Evolutionary conservation across 2,113 vertebrate species (phyloP), one percentile per base, ranked within the genome.

Genomic region (Hippolais icterina): DNA sequence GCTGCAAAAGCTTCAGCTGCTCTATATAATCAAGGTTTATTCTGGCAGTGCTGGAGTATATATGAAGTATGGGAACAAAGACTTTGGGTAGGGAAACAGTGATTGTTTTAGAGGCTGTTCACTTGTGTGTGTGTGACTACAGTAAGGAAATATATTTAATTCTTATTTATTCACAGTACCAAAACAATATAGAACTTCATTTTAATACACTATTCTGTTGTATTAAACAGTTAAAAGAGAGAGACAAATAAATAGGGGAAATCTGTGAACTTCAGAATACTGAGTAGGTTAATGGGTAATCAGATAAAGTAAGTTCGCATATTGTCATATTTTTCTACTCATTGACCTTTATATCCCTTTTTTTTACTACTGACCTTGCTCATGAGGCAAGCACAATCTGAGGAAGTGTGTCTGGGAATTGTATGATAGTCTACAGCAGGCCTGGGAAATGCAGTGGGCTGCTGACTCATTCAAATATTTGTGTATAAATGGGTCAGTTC

Each of bases 381-480:
- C 44, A 44, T 83, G 89, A 92, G 84, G 54, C 72, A 93, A 89
- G 79, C 64, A 89, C 86, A 95, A 92, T 94, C 54, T 83, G 89
- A 96, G 96, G 92, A 96, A 95, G 74, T 87, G 13, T 5, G 69
- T 97, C 79, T 93, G 90, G 80, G 77, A 60, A 77, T 87, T 61
- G 75, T 69, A 7, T 25, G 80, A 56, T 53, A 64, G 91, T 95
- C 71, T 92, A 1, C 59, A 86, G 44, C 66, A 65, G 60, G 81
- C 88, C 89, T 97, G 93, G 92, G 95, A 97, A 96, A 94, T 50
- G 56, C 79, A 87, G 54, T 19, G 69, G 29, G 33, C 69, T 95
- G 80, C 90, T 96, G 95, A 95, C 70, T 96, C 91, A 95, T 89
- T 90, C 44, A 66, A 41, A 77, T 93, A 46, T 95, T 86, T 96